Conservation (phyloP, 2,113 vertebrate species). For the Nannobrachium achirus region DNA sequence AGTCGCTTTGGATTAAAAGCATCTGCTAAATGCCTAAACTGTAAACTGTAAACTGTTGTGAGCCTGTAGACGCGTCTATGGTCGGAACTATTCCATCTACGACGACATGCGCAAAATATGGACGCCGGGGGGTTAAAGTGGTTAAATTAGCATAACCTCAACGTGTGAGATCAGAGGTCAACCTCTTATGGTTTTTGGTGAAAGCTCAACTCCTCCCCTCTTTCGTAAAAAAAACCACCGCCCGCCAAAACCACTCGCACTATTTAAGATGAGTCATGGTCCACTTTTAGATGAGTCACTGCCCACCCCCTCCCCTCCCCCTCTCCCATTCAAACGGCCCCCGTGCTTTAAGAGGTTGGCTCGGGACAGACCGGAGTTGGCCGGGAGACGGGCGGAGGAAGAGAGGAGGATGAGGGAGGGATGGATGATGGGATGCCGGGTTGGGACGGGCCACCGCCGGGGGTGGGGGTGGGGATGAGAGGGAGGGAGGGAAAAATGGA, state of each 20-base stretch:
- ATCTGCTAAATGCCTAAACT: too few species aligned
- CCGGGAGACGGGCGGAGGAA: neutral
- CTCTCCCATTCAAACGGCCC: slow-evolving; percentile 22
- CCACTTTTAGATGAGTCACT: slow-evolving; percentile 17
- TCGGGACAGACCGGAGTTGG: slow-evolving; percentile 7
- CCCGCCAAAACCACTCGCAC: neutral
- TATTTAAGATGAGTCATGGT: slow-evolving; percentile 28
- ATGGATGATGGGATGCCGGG: too few species aligned
- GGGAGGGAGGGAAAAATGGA: slow-evolving; percentile 2
- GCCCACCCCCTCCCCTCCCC: slow-evolving; percentile 9
- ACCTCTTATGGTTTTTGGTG: slow-evolving; percentile 7
- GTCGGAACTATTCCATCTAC: too few species aligned
- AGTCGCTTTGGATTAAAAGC: too few species aligned
- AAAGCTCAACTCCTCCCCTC: neutral
- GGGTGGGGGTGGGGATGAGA: neutral
- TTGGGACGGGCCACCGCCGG: too few species aligned
- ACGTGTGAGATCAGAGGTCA: slow-evolving; percentile 1
- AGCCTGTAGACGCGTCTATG: too few species aligned
- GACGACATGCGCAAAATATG: too few species aligned
- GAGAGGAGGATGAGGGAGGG: neutral
- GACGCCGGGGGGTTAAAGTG: too few species aligned
- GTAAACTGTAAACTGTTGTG: too few species aligned
- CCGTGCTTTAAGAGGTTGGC: slow-evolving; percentile 23
- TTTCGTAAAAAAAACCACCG: slow-evolving; percentile 7
- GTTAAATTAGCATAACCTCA: too few species aligned